Percentiles rank a stretch among this genome's conserved stretches.
phyloP scores from a whole-genome alignment of 2,113 vertebrate genomes.

The Lasiurus borealis region DNA sequence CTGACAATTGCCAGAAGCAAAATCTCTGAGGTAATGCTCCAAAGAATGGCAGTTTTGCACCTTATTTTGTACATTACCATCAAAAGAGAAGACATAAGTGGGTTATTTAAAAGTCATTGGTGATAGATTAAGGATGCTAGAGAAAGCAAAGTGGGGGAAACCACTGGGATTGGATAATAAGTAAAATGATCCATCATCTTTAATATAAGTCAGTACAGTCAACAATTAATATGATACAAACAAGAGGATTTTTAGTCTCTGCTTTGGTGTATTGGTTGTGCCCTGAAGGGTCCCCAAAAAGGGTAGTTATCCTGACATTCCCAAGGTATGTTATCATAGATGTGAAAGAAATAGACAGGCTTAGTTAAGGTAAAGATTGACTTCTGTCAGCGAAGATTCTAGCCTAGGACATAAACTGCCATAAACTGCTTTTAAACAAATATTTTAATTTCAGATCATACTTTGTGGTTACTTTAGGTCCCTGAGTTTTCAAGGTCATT shows the following conservation, averaged over 20 bases:
- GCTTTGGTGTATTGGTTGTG: neutral
- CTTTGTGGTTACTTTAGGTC: neutral
- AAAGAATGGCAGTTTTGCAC: neutral
- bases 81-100: neutral
- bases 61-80: neutral
- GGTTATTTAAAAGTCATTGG: neutral
- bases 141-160: neutral
- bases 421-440: neutral
- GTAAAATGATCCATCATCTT: neutral
- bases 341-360: neutral
- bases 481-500: neutral
- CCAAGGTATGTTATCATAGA: neutral
- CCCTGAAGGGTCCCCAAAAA: neutral
- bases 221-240: neutral
- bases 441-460: neutral
- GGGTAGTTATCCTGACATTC: neutral
- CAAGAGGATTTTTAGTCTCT: neutral
- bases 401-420: neutral
- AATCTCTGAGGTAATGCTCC: neutral
- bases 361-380: neutral
- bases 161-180: neutral
- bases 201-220: neutral
- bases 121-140: neutral
- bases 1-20: neutral
- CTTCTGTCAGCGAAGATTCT: neutral